Base-by-base conservation (phyloP, 2,113 vertebrate genomes). In the Chloebia gouldiae region DNA sequence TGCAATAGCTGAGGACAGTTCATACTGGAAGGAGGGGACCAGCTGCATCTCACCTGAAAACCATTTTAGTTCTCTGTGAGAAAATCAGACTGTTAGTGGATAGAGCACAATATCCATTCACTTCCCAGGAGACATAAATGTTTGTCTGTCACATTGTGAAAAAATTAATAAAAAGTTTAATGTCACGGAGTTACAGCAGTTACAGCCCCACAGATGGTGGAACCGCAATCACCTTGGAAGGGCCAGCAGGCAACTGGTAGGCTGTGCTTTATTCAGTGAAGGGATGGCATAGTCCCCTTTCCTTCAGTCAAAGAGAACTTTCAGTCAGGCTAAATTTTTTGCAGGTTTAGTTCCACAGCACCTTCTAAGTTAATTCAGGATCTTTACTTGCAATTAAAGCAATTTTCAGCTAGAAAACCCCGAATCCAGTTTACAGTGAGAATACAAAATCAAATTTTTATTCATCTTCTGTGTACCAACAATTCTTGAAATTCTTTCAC, bases 21-120 rank as follows among this genome's bases (percentile, higher is more conserved):
- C 69, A 35, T 3, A 13, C 37, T 44, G 69, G 49, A 54, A 88
- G 54, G 28, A 94, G 15, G 11, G 35, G 51, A 90, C 78, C 60
- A 92, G 80, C 83, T 89, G 88, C 83, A 53, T 17, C 25, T 11
- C 15, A 45, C 42, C 45, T 54, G 30, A 69, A 94, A 93, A 82
- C 7, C 49, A 31, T 47, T 66, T 75, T 31, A 86, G 45, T 35
- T 59, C n/a, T 91, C 20, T 3, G 6, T 78, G 61, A 91, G 44
- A 81, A 64, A 68, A 66, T 64, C 72, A 91, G 72, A 61, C 65
- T 84, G 86, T 44, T 86, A 45, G 31, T 0, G 0, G 40, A 75
- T 23, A 88, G 31, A 93, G 87, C 19, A 92, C 65, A 86, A 57
- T 45, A 66, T 10, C 19, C 37, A 76, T 68, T 84, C 83, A 79